These are phyloP conservation scores for Luffia ferchaultella DNA, from an alignment of 2,888 invertebrate species.

Conservation along the genomic window DNA sequence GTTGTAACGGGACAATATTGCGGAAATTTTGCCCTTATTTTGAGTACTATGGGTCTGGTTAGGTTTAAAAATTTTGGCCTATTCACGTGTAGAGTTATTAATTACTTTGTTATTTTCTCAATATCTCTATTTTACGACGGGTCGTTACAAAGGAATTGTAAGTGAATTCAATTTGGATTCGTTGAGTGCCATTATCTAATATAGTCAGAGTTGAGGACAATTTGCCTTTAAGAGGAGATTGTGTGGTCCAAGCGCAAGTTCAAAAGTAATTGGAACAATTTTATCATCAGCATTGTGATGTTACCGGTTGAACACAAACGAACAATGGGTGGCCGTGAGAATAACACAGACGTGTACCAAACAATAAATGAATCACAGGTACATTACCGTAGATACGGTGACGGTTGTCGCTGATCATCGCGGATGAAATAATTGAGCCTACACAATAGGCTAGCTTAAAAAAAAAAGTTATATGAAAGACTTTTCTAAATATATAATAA, in stretches of 20 bases:
- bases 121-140: not conserved
- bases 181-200: slow-evolving; percentile 54
- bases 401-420: not conserved
- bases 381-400: not conserved
- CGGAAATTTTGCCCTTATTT: not conserved
- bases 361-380: slow-evolving; percentile 23
- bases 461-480: not conserved
- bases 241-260: slow-evolving; percentile 24
- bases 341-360: slow-evolving; percentile 17
- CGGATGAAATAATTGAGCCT: not conserved
- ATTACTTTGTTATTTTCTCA: not conserved
- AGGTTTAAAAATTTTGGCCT: not conserved
- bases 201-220: slow-evolving; percentile 27
- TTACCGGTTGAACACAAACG: slow-evolving; percentile 25
- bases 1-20: no score
- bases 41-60: not conserved
- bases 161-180: slow-evolving; percentile 51
- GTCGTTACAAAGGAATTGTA: not conserved
- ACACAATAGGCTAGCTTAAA: not conserved
- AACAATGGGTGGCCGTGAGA: slow-evolving; percentile 33
- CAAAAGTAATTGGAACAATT: slow-evolving; percentile 55
- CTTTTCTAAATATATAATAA: not conserved
- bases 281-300: slow-evolving; percentile 43
- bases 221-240: slow-evolving; percentile 23
- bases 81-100: not conserved